Conservation (phyloP, 1,140 invertebrate species). For the Aphidius ervi region DNA sequence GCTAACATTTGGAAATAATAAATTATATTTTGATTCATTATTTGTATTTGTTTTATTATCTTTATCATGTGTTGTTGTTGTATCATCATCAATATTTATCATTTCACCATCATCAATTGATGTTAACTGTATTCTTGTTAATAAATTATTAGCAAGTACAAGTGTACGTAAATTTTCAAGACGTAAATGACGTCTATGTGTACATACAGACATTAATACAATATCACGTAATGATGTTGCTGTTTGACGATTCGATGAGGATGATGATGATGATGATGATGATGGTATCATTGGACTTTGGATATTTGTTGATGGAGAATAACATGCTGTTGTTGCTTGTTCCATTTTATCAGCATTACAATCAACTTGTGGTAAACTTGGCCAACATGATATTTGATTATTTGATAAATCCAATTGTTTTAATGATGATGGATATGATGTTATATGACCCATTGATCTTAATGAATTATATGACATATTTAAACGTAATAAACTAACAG, state of each 20-base stretch:
- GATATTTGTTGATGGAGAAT: constrained; percentile 52
- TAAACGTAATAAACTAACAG: constrained; percentile 77
- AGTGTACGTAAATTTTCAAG: constrained; percentile 78
- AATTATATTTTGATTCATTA: constrained; percentile 43
- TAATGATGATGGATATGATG: constrained; percentile 80
- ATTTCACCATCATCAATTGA: constrained; percentile 68
- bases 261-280: background rate
- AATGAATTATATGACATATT: constrained; percentile 88
- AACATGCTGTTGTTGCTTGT: constrained; percentile 62
- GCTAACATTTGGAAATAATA: constrained; percentile 90
- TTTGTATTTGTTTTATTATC: constrained; percentile 35
- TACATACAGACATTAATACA: constrained; percentile 77
- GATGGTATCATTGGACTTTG: constrained; percentile 40
- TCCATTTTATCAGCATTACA: constrained; percentile 56
- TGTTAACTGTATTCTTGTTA: constrained; percentile 73
- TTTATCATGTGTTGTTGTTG: constrained; percentile 31
- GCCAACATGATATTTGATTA: constrained; percentile 87
- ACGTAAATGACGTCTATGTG: constrained; percentile 75
- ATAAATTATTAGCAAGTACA: constrained; percentile 79
- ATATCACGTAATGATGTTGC: constrained; percentile 62
- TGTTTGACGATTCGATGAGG: constrained; percentile 43
- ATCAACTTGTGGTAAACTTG: constrained; percentile 70
- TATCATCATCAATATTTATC: background rate
- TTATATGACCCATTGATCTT: constrained; percentile 83
- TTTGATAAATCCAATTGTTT: constrained; percentile 91